phyloP scores from a whole-genome alignment of 2,888 invertebrate genomes.

The Pollenia labialis region DNA sequence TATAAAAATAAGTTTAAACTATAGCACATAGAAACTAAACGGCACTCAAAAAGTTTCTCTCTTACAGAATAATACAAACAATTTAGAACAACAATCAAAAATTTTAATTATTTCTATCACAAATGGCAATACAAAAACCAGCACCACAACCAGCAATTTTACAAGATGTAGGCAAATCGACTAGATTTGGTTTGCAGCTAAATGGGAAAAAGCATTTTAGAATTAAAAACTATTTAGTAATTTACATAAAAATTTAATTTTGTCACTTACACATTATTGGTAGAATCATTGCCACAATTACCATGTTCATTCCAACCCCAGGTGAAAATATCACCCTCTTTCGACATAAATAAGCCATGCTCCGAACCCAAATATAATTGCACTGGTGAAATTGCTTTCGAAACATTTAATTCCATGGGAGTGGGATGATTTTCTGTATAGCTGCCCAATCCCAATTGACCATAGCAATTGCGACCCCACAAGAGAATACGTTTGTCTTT shows the following conservation, averaged over 20 bases:
- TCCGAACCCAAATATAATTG: slow-evolving; percentile 89
- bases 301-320: slow-evolving; percentile 98
- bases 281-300: slow-evolving; percentile 89
- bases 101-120: slow-evolving; percentile 73
- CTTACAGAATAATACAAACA: slow-evolving; percentile 2
- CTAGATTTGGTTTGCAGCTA: slow-evolving; percentile 79
- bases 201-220: slow-evolving; percentile 37
- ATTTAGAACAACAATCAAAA: background rate
- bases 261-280: slow-evolving; percentile 81
- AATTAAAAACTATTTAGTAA: no score
- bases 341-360: slow-evolving; percentile 89
- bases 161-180: slow-evolving; percentile 78
- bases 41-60: background rate
- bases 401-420: slow-evolving; percentile 78
- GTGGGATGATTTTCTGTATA: slow-evolving; percentile 80
- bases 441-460: slow-evolving; percentile 87
- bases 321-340: slow-evolving; percentile 87
- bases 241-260: background rate
- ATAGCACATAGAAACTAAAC: background rate
- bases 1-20: slow-evolving; percentile 2
- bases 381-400: slow-evolving; percentile 76
- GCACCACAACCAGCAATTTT: slow-evolving; percentile 81
- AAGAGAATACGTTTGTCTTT: slow-evolving; percentile 87
- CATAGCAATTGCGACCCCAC: slow-evolving; percentile 93
- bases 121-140: slow-evolving; percentile 83